Evolutionary conservation across 64 coral and sea anemone species (phyloP), one percentile per base, ranked within the genome.

Genomic region (Stichodactyla helianthus): DNA sequence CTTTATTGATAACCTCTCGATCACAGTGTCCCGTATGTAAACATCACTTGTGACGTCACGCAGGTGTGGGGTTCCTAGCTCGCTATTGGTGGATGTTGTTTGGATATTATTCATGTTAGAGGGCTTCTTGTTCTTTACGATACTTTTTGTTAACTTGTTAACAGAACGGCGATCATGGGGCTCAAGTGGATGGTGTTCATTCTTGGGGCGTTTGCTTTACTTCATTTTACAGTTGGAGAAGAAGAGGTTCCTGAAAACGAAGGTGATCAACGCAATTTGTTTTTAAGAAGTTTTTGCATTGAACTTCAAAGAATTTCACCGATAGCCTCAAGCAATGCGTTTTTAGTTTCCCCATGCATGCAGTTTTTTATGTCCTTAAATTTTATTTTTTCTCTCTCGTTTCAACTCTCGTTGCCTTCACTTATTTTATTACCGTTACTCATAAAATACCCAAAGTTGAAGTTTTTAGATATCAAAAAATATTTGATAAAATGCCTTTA

Each of bases 1-100:
- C 19, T 81, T 81, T 8, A 54, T 22, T 81, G 78, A 81, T 81
- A n/a, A 81, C 50, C 78, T 81, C 78, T 81, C 78, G 35, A 81
- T 81, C 78, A 81, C 15, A 81, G 52, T 35, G 52, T 54, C 78
- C 78, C 78, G 78, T 81, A 54, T 54, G 78, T 81, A 52, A 81
- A 81, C 78, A 81, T 28, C 35, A n/a, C 78, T 81, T 16, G 78
- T 52, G 78, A 81, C 78, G 78, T 81, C 78, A 81, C n/a, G 4
- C 78, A 81, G 78, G 78, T 81, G 78, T 81, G 16, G 16, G 10
- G 19, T 0, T 53, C 51, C 50, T 28, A 7, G 50, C 17, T 52
- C 26, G 16, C n/a, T 15, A 81, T 54, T 81, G 78, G 78, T 52
- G 31, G 51, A 54, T 81, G 52, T 81, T 81, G 50, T 54, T 81